Evolutionary conservation across 2,113 vertebrate species (phyloP), one percentile per base, ranked within the genome.

Genomic region (Xiphophorus couchianus): DNA sequence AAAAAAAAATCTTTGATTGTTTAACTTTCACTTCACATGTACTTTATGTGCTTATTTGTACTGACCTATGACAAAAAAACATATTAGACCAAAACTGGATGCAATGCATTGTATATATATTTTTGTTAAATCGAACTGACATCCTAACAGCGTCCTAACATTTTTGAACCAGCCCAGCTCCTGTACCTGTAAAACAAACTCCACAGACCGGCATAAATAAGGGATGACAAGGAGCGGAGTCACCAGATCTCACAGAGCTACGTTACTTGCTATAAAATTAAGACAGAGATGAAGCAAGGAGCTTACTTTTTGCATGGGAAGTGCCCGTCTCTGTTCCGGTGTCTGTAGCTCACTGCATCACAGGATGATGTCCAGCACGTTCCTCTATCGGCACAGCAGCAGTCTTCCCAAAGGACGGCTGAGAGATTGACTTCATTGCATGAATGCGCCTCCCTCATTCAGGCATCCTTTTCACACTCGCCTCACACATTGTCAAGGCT

Each of bases 401-500:
- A 25, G 33, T 66, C 63, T 27, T 84, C 82, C 77, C 81, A 84
- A 13, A 71, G 85, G 85, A 86, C 71, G 7, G 67, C 2, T 22
- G 48, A 61, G 74, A 74, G 78, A 88, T 60, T 70, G 77, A 64
- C 78, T 61, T 79, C 73, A 39, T 81, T 89, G 78, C 80, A 65
- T 80, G 84, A 88, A 77, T 81, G 83, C 81, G 62, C 64, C 44
- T 66, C 80, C 62, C 68, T 78, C 77, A 72, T 69, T 76, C 69
- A 35, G 69, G 29, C 68, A 7, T 77, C 77, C 76, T 83, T 85
- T 90, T 88, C 76, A 83, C 82, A 74, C 75, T 68, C 64, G 3
- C 72, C 83, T 78, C 54, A 69, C 77, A 65, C 82, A 86, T 86
- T 89, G 86, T 89, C 3, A 1, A 19, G 65, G 67, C 70, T 89